Evolutionary conservation across 2,797 vertebrate species (phyloP), one percentile per base, ranked within the genome.

Genomic region (Falco berigora): DNA sequence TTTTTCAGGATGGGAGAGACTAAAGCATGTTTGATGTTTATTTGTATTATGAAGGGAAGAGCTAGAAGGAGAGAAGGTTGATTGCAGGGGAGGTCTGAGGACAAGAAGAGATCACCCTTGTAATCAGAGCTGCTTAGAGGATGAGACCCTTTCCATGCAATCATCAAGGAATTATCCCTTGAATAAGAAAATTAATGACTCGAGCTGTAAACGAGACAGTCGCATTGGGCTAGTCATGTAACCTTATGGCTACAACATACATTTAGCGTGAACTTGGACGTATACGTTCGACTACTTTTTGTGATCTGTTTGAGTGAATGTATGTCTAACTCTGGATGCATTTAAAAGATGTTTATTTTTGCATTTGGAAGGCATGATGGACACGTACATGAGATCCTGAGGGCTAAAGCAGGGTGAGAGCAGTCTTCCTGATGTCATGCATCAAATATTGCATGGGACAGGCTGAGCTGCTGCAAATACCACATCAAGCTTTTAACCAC

Each of bases 391-490:
- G 79, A 81, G 77, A 72, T 67, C 69, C 59, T 22, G 28, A 34
- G 59, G 58, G 52, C 79, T 86, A 73, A 88, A 84, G 79, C 78
- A 68, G 82, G 11, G 27, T 79, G 32, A 96, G 32, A 75, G 44
- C 40, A 75, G 20, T 77, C 68, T 56, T 95, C 91, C 59, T 95
- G 62, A 92, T 96, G 81, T 96, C 95, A 93, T 30, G 58, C 62
- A 56, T 73, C 77, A 95, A 72, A 58, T 91, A 95, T 88, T 89
- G 92, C 56, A 81, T 68, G 80, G 78, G 81, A 79, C 80, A 88
- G 77, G 88, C 64, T 92, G 94, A 92, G 87, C 86, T 96, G 93
- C 92, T 96, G 77, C 77, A 90, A 88, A 96, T 96, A 92, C 94
- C 82, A 80, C 79, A 67, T 47, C 86, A 78, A 97, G 44, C 86